Percentiles rank a stretch among this genome's conserved stretches.
Evolutionary conservation across 2,113 vertebrate genomes (phyloP).

Genomic region (Junco hyemalis): DNA sequence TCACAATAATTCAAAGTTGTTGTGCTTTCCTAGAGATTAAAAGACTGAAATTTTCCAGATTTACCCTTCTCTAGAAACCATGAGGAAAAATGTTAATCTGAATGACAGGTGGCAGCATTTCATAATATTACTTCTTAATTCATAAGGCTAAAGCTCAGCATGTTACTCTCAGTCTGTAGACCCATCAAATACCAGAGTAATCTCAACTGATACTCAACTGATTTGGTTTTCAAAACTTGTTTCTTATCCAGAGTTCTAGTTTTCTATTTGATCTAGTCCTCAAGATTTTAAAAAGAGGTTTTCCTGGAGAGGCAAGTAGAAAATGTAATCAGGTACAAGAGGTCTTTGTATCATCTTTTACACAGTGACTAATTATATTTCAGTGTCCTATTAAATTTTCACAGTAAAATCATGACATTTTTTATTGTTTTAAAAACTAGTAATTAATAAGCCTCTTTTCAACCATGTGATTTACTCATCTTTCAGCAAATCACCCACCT

Average conservation of each 20-base stretch:
- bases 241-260: not conserved
- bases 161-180: not conserved
- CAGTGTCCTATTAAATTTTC: not conserved
- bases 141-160: not conserved
- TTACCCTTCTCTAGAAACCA: not conserved
- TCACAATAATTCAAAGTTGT: not conserved
- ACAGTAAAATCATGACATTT: not conserved
- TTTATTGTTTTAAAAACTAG: not conserved
- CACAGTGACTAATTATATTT: not conserved
- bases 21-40: not conserved
- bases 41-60: not conserved
- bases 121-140: not conserved
- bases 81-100: not conserved
- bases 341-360: not conserved
- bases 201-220: not conserved
- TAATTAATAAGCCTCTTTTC: not conserved
- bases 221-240: not conserved
- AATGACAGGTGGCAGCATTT: not conserved
- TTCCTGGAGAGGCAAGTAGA: not conserved
- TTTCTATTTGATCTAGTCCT: not conserved
- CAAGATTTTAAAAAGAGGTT: not conserved
- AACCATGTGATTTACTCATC: not conserved
- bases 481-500: not conserved
- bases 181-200: not conserved
- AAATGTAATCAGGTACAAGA: not conserved